Evolutionary conservation across 2,113 vertebrate species (phyloP), one percentile per base, ranked within the genome.

Genomic region (Apaloderma vittatum): DNA sequence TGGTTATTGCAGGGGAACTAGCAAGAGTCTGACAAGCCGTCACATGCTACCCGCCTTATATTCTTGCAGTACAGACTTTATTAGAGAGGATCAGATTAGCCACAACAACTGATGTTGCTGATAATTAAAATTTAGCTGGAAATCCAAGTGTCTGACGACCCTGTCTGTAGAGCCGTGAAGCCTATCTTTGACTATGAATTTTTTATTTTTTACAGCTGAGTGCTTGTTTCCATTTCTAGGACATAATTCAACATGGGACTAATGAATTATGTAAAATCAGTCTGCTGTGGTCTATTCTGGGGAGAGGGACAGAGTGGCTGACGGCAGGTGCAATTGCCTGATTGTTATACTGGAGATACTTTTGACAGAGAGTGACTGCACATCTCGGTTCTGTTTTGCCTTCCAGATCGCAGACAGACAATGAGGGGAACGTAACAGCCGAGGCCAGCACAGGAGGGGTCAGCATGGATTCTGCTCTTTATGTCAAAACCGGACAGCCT

Each of bases 351-450:
- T 75, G 59, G 73, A 67, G 63, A 4, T 65, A 58, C 46, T 91
- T 82, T 4, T 49, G 46, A 32, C 85, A 71, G 49, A 70, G 87
- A 45, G 77, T 15, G 78, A 67, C 58, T 86, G 84, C 79, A 51
- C 88, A 11, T 62, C 45, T 61, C 45, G 51, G 3, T 93, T 80
- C 77, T 88, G 90, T 94, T 98, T 98, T 97, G 52, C 92, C 62
- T 92, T 85, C 90, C 97, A 99, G 99, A 97, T 99, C 99, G 29
- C 99, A 99, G 98, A 99, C 98, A 32, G 99, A 99, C 95, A 97
- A 97, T 12, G 99, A 99, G 78, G 99, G 99, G 74, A 98, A 98
- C 3, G 96, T 98, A 14, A 98, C 98, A 55, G 94, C 97, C 1
- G 99, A 99, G 96, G 96, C 94, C 59, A 95, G 98, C 95, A 98